Conservation (phyloP, 1,140 invertebrate species). For the Latrodectus geometricus region DNA sequence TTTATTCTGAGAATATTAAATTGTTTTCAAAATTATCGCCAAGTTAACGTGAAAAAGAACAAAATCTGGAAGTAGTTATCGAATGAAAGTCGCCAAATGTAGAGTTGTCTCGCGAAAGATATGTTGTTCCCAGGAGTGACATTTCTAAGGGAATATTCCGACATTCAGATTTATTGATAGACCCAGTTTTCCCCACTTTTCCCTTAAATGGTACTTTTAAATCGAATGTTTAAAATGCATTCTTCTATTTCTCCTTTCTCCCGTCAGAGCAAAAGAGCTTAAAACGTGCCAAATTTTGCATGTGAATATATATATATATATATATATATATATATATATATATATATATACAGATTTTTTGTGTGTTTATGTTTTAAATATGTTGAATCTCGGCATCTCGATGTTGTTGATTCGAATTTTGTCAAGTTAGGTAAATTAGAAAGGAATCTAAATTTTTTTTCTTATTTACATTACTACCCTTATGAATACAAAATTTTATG, state of each 20-base stretch:
- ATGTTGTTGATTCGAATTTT: too few relatives aligned
- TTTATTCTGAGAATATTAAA: too few relatives aligned
- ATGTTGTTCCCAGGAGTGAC: conserved; percentile 52
- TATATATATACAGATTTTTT: too few relatives aligned
- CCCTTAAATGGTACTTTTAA: conserved; percentile 42
- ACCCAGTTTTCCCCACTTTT: conserved; percentile 6
- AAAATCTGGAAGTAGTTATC: not conserved
- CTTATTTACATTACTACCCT: too few relatives aligned
- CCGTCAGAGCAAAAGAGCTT: not conserved
- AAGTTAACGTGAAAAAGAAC: not conserved
- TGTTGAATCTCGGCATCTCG: too few relatives aligned
- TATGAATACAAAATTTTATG: too few relatives aligned
- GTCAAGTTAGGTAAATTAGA: too few relatives aligned
- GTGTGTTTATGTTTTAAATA: too few relatives aligned
- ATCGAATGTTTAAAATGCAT: conserved; percentile 26
- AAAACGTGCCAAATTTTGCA: conserved; percentile 20
- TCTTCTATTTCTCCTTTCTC: not conserved
- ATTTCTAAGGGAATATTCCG: conserved; percentile 51
- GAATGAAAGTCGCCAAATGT: conserved; percentile 6
- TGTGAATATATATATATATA: too few relatives aligned
- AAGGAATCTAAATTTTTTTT: too few relatives aligned
- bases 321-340: too few relatives aligned
- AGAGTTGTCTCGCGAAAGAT: conserved; percentile 13
- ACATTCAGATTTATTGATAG: conserved; percentile 62
- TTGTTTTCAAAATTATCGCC: too few relatives aligned